Evolutionary conservation across 92 coral and sea anemone species (phyloP), one percentile per base, ranked within the genome.

Genomic region (Montipora capitata): DNA sequence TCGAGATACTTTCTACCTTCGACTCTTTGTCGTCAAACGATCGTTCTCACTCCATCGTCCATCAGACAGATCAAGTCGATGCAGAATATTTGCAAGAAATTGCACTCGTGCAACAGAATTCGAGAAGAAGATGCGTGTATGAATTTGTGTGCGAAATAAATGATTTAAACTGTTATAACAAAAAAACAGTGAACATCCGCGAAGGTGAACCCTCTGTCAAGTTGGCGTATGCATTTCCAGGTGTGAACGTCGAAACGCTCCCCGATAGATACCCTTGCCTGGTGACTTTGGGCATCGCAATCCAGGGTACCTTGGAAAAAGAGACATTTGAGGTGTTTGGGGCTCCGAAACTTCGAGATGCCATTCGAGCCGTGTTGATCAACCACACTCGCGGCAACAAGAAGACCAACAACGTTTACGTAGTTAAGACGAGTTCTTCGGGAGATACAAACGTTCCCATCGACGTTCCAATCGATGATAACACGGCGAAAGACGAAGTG

Each of bases 261-360:
- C 13, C 45, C 42, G 3, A 68, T 1, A 40, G 20, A 68, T 7
- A 18, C 2, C 73, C 73, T 5, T 35, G 42, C 3, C 0, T 7
- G 43, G 42, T 68, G 15, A 68, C 41, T 2, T 68, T 68, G 7
- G 73, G 15, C 41, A 18, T 18, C 20, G 20, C 45, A 2, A 68
- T 35, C 5, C 41, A 18, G 27, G 42, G 20, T 18, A 42, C 10
- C 4, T 7, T 0, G 13, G 73, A 68, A 35, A 17, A 7, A 3
- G 39, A 51, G 2, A 18, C 61, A 4, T 73, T 73, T 59, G 78
- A 73, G 35, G 78, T 73, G 38, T 73, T 73, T 43, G 78, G 61
- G 0, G 78, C 78, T 15, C 1, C 38, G 4, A 42, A n/a, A 2
- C 12, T 73, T 5, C 44, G 61, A 5, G 3, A 10, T 4, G 78